Evolutionary conservation across 2,113 vertebrate genomes (phyloP).

Genomic region (Coreoperca whiteheadi): DNA sequence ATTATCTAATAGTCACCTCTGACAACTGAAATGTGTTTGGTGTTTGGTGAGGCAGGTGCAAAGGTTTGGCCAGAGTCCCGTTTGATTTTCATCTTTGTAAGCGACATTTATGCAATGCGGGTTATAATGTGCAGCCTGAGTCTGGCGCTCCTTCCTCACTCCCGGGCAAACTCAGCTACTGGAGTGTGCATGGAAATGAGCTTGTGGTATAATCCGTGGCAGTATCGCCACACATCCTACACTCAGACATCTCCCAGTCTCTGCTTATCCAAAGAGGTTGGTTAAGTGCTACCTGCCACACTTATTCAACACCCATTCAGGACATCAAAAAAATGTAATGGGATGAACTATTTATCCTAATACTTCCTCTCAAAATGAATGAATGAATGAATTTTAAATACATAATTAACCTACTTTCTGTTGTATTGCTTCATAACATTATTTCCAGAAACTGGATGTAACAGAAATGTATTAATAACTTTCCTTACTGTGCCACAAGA

Average conservation of each 20-base stretch:
- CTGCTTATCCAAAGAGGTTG: conserved; percentile 43
- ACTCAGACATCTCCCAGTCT: conserved; percentile 42
- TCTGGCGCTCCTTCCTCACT: conserved; percentile 41
- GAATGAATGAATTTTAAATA: conserved; percentile 51
- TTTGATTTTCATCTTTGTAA: conserved; percentile 63
- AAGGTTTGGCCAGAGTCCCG: conserved; percentile 53
- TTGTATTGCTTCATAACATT: conserved; percentile 33
- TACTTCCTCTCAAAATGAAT: conserved; percentile 38
- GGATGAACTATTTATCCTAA: conserved; percentile 45
- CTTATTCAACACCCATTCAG: conserved; percentile 50
- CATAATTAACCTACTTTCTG: conserved; percentile 65
- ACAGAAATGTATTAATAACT: conserved; percentile 39
- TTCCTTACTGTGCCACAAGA: conserved; percentile 19
- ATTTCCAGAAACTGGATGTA: conserved; percentile 44
- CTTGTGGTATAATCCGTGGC: conserved; percentile 54
- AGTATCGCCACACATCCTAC: conserved; percentile 41
- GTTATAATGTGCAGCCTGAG: conserved; percentile 49
- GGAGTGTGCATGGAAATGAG: conserved; percentile 65
- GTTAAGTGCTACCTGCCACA: conserved; percentile 45
- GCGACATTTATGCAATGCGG: conserved; percentile 52
- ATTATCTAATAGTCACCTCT: conserved; percentile 25
- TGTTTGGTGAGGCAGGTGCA: conserved; percentile 55
- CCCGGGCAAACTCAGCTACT: conserved; percentile 41
- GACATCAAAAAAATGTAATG: conserved; percentile 17
- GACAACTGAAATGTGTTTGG: conserved; percentile 41